Base-by-base conservation (phyloP, 2,113 vertebrate species). In the Zapornia atra region DNA sequence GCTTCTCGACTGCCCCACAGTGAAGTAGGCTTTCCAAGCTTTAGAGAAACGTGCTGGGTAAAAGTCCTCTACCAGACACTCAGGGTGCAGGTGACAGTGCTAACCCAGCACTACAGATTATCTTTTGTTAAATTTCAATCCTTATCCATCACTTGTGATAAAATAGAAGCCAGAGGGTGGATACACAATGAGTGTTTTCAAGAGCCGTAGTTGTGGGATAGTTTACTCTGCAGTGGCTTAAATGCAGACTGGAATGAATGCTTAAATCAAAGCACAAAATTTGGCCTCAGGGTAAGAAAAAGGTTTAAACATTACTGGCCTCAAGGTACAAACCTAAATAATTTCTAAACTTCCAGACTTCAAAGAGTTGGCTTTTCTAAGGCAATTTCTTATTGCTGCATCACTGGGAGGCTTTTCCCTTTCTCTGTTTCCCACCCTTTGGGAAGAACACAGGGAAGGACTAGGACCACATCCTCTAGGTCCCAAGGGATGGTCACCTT, bases 331-430 rank as follows among this genome's bases (percentile, higher is more conserved):
- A 95, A 83, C 10, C 10, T 53, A 86, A 94, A 76, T 92, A 93
- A 82, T 96, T 96, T 76, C 60, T 69, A 80, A 94, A 96, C 22
- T 88, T 89, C n/a, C 50, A 95, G 71, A 88, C 87, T 73, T 87
- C 59, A 86, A 44, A 80, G 72, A 80, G 28, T 8, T 90, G 51
- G 15, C 19, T 90, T 96, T 95, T 77, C 50, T 66, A 82, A 86
- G 78, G n/a, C 59, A 76, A 50, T 46, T 79, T n/a, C 61, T 90
- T 78, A 40, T 11, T 73, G 59, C 50, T 72, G 50, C 29, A 95
- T 90, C 59, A 90, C 71, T 63, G 29, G 7, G 31, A 73, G 15
- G 40, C 11, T 93, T 82, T 91, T 59, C n/a, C 20, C 57, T 63
- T 88, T 85, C 63, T 54, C 19, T 46, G 66, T 33, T 76, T 77